phyloP scores from a whole-genome alignment of 2,113 vertebrate genomes.

The Mustela nigripes region DNA sequence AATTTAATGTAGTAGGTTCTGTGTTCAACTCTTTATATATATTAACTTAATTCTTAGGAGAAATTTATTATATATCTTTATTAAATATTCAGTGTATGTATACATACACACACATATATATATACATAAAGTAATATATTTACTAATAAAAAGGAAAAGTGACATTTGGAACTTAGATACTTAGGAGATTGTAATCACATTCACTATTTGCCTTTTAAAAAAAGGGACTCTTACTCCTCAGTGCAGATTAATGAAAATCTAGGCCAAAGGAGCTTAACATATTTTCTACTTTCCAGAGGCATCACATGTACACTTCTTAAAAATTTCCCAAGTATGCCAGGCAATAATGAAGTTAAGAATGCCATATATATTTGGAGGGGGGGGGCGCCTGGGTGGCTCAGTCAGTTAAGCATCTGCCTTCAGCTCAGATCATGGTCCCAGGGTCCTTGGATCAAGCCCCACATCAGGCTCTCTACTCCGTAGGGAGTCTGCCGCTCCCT shows the following conservation, averaged over 20 bases:
- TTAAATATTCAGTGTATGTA: not conserved
- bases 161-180: slow-evolving; percentile 16
- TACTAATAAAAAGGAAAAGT: slow-evolving; percentile 19
- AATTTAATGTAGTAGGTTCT: not conserved
- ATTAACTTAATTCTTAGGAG: not conserved
- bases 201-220: not conserved
- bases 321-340: not conserved
- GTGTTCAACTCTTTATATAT: not conserved
- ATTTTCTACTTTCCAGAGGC: not conserved
- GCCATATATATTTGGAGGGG: not conserved
- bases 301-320: not conserved
- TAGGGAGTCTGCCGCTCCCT: not conserved
- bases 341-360: slow-evolving; percentile 37
- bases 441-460: not conserved
- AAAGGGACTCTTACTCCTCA: not conserved
- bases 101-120: not conserved
- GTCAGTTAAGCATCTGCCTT: not conserved
- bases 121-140: not conserved
- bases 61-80: not conserved
- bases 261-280: not conserved
- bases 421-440: not conserved
- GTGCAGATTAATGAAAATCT: not conserved
- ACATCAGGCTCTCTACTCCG: not conserved
- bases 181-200: not conserved
- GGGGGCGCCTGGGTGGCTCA: not conserved